Conservation (phyloP, 2,888 invertebrate species). For the Oscheius sp. region DNA sequence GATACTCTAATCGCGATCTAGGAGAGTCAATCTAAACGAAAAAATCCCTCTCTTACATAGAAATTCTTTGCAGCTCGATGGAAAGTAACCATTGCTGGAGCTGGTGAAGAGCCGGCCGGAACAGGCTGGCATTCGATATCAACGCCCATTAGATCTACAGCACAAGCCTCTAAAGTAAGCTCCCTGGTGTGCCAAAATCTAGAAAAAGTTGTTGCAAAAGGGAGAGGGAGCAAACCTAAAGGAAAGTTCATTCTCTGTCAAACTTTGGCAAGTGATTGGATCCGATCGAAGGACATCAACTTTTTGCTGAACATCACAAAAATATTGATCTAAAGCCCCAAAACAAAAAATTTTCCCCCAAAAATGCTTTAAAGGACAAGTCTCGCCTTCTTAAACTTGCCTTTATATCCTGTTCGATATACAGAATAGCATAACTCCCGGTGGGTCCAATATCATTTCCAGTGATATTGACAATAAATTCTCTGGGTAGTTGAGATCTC, state of each 20-base stretch:
- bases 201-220: constrained; percentile 5
- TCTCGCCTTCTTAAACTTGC: neutral
- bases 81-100: constrained; percentile 53
- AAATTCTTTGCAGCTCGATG: constrained; percentile 51
- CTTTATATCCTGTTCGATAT: constrained; percentile 61
- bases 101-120: constrained; percentile 48
- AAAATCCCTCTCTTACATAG: constrained; percentile 32
- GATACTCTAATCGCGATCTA: constrained; percentile 63
- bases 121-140: constrained; percentile 53
- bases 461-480: constrained; percentile 63
- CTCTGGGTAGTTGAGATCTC: constrained; percentile 44
- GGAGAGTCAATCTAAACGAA: neutral
- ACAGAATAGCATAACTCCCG: constrained; percentile 61
- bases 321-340: too few species aligned
- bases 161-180: constrained; percentile 53
- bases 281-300: constrained; percentile 63
- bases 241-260: constrained; percentile 55
- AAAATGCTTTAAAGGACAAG: too few species aligned
- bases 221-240: constrained; percentile 49
- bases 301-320: constrained; percentile 25
- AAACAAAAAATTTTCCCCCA: neutral
- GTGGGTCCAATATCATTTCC: constrained; percentile 61
- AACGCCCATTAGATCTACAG: constrained; percentile 36
- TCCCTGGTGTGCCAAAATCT: constrained; percentile 58
- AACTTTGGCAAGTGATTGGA: constrained; percentile 64